Evolutionary conservation across 2,113 vertebrate genomes (phyloP), one percentile per base, ranked within the genome.

Genomic region (Oryctolagus cuniculus): DNA sequence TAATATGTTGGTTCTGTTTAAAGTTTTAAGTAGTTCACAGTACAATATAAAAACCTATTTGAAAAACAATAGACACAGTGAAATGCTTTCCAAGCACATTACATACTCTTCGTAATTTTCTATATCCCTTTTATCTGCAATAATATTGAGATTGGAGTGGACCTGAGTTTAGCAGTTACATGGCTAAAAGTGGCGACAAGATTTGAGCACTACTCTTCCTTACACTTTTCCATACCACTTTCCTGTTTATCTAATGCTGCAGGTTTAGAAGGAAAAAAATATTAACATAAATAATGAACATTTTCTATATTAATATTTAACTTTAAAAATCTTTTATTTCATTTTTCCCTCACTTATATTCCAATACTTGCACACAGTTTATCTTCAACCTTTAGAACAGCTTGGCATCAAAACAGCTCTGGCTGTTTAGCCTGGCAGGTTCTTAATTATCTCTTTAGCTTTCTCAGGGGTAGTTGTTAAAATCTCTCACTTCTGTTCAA

Each of bases 391-490:
- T 82, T 85, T 7, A 29, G 58, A 89, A 49, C 21, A 9, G 7
- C 17, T 73, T 89, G 81, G n/a, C 13, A 55, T 70, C 90, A 89
- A 87, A 80, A 79, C 17, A 70, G 58, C 61, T 90, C 82, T 63
- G 82, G 81, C 3, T 36, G 38, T 86, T 63, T 86, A 78, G 58
- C 58, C 58, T 75, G 58, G 81, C 51, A 84, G 75, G 61, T 44
- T 92, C 16, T 64, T 89, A 81, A 86, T 92, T n/a, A 86, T 74
- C 36, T 86, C 74, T 84, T 89, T 61, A 38, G 24, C 22, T 73
- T 89, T 63, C 66, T 89, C 73, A 73, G 51, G 15, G 55, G 24
- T 84, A n/a, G 55, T 74, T 81, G 27, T 67, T 38, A 72, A 15
- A 74, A 84, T 69, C 44, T 69, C 66, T 58, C 36, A 61, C 73